These are phyloP conservation scores for Hucho hucho DNA, from an alignment of 2,113 vertebrate species.

Conservation along the genomic window DNA sequence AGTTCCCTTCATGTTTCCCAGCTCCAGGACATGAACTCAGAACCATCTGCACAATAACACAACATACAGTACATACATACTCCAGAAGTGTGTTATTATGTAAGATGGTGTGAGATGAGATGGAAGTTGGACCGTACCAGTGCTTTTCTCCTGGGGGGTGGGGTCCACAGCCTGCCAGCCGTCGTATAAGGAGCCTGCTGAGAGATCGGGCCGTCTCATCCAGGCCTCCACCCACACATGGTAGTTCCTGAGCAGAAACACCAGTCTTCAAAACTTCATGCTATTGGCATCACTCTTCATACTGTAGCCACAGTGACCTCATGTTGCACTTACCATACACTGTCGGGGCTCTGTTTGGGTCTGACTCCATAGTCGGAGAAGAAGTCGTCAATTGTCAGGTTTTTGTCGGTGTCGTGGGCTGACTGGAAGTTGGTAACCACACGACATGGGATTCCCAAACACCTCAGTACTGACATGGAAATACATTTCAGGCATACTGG, in stretches of 20 bases:
- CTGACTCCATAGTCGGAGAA: conserved; percentile 4
- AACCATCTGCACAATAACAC: too few relatives aligned
- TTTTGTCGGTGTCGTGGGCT: conserved; percentile 67
- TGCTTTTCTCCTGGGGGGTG: conserved; percentile 87
- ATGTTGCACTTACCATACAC: conserved; percentile 35
- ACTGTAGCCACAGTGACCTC: too few relatives aligned
- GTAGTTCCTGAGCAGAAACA: conserved; percentile 79
- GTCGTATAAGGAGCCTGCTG: conserved; percentile 50
- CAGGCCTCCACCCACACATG: conserved; percentile 91
- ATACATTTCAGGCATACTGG: neutral
- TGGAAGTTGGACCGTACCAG: conserved; percentile 64
- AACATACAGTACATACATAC: too few relatives aligned
- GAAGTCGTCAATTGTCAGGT: conserved; percentile 47
- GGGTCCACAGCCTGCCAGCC: conserved; percentile 93
- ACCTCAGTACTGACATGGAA: conserved; percentile 65
- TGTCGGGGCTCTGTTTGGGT: conserved; percentile 11
- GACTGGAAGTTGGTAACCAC: conserved; percentile 69
- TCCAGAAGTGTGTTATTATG: too few relatives aligned
- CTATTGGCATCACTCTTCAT: too few relatives aligned
- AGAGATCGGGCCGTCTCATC: conserved; percentile 87
- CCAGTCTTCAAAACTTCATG: neutral
- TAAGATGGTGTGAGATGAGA: too few relatives aligned
- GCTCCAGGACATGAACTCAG: too few relatives aligned
- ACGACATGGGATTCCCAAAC: conserved; percentile 69
- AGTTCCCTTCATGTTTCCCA: too few relatives aligned